Evolutionary conservation across 2,888 invertebrate species (phyloP).

Genomic region (Clepsis dumicolana): DNA sequence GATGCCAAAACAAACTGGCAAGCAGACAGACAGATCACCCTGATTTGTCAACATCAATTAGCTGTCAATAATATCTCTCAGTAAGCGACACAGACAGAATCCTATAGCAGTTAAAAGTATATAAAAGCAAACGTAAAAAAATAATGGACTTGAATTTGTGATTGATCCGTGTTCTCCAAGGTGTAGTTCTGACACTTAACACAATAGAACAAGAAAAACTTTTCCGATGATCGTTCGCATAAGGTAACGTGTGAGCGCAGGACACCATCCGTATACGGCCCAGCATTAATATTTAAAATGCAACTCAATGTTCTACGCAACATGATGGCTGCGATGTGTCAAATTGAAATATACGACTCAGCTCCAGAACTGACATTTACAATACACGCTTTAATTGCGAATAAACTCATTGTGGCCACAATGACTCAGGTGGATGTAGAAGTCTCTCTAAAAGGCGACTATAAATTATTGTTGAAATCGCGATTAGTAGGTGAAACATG

Average conservation of each 20-base stretch:
- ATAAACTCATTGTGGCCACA: slow-evolving; percentile 29
- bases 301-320: slow-evolving; percentile 54
- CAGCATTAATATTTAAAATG: slow-evolving; percentile 57
- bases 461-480: slow-evolving; percentile 42
- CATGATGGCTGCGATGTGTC: slow-evolving; percentile 68
- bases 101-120: too few relatives aligned
- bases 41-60: too few relatives aligned
- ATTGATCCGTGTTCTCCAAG: not conserved
- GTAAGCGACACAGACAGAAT: too few relatives aligned
- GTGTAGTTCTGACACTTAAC: not conserved
- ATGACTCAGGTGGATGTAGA: slow-evolving; percentile 40
- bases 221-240: slow-evolving; percentile 23
- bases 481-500: slow-evolving; percentile 43
- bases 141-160: too few relatives aligned
- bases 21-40: too few relatives aligned
- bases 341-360: slow-evolving; percentile 71
- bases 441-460: slow-evolving; percentile 35
- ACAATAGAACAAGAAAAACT: slow-evolving; percentile 23
- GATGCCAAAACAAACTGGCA: too few relatives aligned
- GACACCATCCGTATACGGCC: slow-evolving; percentile 57
- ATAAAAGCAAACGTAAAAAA: too few relatives aligned
- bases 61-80: too few relatives aligned
- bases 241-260: slow-evolving; percentile 42
- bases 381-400: slow-evolving; percentile 50
- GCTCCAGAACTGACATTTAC: slow-evolving; percentile 64